A percentile compares a stretch with the other conserved stretches of the same genome.
These are phyloP conservation scores for Antheraea yamamai DNA, from an alignment of 2,888 invertebrate genomes.

Conservation along the genomic window DNA sequence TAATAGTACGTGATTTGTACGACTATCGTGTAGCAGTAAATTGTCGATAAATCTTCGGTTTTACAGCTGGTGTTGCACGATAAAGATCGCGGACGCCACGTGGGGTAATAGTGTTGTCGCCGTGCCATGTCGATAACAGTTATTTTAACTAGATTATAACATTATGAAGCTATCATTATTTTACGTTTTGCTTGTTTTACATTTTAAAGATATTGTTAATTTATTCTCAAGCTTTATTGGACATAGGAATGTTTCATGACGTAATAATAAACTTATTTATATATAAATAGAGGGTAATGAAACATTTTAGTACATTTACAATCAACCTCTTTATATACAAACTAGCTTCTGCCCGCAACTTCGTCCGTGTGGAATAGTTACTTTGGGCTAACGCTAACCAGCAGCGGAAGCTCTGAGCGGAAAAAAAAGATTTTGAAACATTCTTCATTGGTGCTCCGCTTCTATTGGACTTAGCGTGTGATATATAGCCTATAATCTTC, in stretches of 20 bases:
- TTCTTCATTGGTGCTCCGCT: too few relatives aligned
- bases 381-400: too few relatives aligned
- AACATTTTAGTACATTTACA: too few relatives aligned
- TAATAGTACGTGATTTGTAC: conserved; percentile 79
- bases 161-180: not conserved
- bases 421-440: too few relatives aligned
- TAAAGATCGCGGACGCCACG: conserved; percentile 76
- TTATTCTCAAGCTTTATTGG: not conserved
- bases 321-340: too few relatives aligned
- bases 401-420: too few relatives aligned
- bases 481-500: too few relatives aligned
- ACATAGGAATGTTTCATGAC: not conserved
- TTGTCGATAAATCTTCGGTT: conserved; percentile 80
- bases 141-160: conserved; percentile 28
- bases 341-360: too few relatives aligned
- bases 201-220: not conserved
- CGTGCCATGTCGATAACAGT: conserved; percentile 23
- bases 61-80: conserved; percentile 76
- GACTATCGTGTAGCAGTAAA: conserved; percentile 66
- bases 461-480: too few relatives aligned
- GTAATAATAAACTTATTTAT: not conserved
- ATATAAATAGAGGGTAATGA: too few relatives aligned
- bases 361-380: too few relatives aligned
- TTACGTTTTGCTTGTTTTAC: not conserved
- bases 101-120: conserved; percentile 56